Conservation (phyloP, 2,888 invertebrate genomes). For the Junonia oenone region DNA sequence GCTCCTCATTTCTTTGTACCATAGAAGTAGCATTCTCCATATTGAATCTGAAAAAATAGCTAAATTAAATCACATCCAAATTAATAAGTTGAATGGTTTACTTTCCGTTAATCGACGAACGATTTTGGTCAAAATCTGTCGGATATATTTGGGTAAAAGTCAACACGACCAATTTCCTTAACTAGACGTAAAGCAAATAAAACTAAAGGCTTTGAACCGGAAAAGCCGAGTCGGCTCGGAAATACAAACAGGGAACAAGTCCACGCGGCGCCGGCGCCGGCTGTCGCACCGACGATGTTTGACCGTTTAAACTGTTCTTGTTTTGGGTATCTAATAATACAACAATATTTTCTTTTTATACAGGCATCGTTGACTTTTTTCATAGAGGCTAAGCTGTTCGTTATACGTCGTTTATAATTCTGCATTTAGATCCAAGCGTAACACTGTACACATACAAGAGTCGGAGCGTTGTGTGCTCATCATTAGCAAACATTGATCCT, state of each 20-base stretch:
- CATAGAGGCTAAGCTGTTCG: not conserved
- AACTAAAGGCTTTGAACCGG: slow-evolving; percentile 46
- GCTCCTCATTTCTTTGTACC: slow-evolving; percentile 39
- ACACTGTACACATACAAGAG: slow-evolving; percentile 18
- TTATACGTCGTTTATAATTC: not conserved
- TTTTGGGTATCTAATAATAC: not conserved
- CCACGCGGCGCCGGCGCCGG: slow-evolving; percentile 36
- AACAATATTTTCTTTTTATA: not conserved
- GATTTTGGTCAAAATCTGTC: not conserved
- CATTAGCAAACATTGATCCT: slow-evolving; percentile 28
- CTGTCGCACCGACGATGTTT: not conserved
- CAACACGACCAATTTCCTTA: slow-evolving; percentile 28
- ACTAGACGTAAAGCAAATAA: slow-evolving; percentile 34
- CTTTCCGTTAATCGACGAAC: not conserved
- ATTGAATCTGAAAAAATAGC: slow-evolving; percentile 20
- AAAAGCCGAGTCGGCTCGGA: slow-evolving; percentile 47
- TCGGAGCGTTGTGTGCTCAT: slow-evolving; percentile 31
- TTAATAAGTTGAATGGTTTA: not conserved
- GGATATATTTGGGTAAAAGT: slow-evolving; percentile 10
- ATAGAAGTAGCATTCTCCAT: slow-evolving; percentile 54
- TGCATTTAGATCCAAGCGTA: not conserved
- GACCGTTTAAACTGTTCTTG: not conserved
- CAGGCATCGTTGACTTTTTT: not conserved
- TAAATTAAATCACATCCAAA: not conserved
- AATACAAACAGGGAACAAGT: slow-evolving; percentile 47